These are phyloP conservation scores for Aphidius colemani DNA, from an alignment of 2,888 invertebrate genomes.

Conservation along the genomic window DNA sequence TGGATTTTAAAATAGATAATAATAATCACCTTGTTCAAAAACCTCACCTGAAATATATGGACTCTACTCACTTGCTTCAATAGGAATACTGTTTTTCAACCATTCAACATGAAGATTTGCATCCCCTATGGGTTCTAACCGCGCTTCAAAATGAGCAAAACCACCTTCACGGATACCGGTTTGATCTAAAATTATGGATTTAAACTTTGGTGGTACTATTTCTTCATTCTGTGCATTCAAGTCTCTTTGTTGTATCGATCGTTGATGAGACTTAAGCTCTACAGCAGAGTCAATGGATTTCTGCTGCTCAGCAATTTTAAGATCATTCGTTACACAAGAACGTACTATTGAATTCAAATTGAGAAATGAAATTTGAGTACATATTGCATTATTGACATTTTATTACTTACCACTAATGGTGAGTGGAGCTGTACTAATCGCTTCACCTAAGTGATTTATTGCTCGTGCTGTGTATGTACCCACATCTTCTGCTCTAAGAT, in stretches of 20 bases:
- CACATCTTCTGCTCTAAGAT: conserved; percentile 97
- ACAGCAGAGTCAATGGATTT: conserved; percentile 91
- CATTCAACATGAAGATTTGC: conserved; percentile 88
- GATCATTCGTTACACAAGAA: conserved; percentile 83
- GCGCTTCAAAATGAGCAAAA: conserved; percentile 94
- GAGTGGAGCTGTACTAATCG: conserved; percentile 80
- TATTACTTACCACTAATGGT: conserved; percentile 66
- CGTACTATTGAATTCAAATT: conserved; percentile 61
- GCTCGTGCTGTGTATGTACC: conserved; percentile 93
- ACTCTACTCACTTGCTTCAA: conserved; percentile 77
- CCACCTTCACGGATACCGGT: conserved; percentile 86
- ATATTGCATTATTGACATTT: conserved; percentile 3
- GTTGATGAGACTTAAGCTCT: conserved; percentile 87
- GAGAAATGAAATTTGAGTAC: not conserved
- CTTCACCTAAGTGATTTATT: conserved; percentile 88
- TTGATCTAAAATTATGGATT: conserved; percentile 87
- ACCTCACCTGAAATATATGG: not conserved
- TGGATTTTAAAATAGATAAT: conserved; percentile 36
- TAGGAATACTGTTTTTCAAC: conserved; percentile 87
- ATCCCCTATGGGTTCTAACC: conserved; percentile 91
- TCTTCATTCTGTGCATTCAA: conserved; percentile 63
- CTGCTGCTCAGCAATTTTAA: conserved; percentile 88
- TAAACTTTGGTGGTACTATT: conserved; percentile 81
- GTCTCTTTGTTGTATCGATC: conserved; percentile 69
- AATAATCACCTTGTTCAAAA: not conserved